These are phyloP conservation scores for Amyelois transitella DNA, from an alignment of 1,140 invertebrate genomes.

Conservation along the genomic window DNA sequence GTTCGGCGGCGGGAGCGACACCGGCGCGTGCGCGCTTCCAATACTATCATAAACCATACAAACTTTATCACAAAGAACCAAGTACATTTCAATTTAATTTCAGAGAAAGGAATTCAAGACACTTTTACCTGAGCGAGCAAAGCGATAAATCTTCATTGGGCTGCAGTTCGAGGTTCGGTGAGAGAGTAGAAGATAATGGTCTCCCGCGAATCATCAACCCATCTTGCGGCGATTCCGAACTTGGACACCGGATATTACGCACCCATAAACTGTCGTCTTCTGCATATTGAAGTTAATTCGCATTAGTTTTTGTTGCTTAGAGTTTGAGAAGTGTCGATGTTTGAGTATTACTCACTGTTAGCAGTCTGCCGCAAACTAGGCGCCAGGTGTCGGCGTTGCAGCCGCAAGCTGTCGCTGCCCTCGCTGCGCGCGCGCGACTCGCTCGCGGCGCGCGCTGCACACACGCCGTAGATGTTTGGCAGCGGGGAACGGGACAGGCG, in stretches of 20 bases:
- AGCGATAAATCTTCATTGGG: not conserved
- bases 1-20: not conserved
- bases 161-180: not conserved
- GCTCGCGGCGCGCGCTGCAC: not conserved
- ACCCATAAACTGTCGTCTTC: slow-evolving; percentile 35
- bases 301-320: no score
- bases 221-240: slow-evolving; percentile 25
- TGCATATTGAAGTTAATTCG: slow-evolving; percentile 10
- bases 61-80: not conserved
- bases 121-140: slow-evolving; percentile 26
- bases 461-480: slow-evolving; percentile 30
- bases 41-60: slow-evolving; percentile 14
- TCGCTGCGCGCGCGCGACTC: not conserved
- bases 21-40: slow-evolving; percentile 17
- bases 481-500: slow-evolving; percentile 22
- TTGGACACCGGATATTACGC: slow-evolving; percentile 33
- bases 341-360: slow-evolving; percentile 17
- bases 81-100: not conserved
- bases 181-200: not conserved
- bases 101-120: not conserved
- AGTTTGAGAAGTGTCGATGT: not conserved
- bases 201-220: not conserved
- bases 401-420: not conserved
- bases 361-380: slow-evolving; percentile 30
- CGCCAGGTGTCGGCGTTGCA: slow-evolving; percentile 30